Evolutionary conservation across 2,113 vertebrate species (phyloP), one percentile per base, ranked within the genome.

Genomic region (Chinchilla lanigera): DNA sequence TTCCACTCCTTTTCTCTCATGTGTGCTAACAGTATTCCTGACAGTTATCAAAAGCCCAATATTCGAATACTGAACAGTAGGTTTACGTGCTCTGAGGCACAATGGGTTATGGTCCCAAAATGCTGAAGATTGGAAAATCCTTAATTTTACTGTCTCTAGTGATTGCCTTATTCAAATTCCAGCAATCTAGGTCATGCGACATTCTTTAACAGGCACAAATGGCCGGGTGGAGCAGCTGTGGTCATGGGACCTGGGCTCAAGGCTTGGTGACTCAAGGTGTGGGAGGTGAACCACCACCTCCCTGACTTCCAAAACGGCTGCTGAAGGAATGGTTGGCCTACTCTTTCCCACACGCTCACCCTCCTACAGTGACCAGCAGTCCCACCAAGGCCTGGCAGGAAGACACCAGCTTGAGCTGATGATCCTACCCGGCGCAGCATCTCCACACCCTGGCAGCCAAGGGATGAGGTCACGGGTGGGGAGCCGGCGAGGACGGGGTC

Each of bases 381-480:
- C 50, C 84, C 33, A 69, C 38, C 14, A 33, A 2, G 12, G 4
- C 8, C 54, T 41, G 75, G 88, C 26, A 77, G 44, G 22, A 93
- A 83, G 73, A 30, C 20, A 44, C 10, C 28, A 58, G 2, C 61
- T 47, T 38, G 14, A 61, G 67, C 44, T 28, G 28, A 63, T 71
- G 84, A 52, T 33, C 11, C 20, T 8, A 26, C 28, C 8, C 3
- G 20, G 20, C 41, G 47, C 80, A 22, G 30, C 52, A 58, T 47
- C 60, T 52, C 60, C 47, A 82, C 19, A 73, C n/a, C 56, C n/a
- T 58, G 61, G 19, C 1, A 75, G 41, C 60, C 41, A 75, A n/a
- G 14, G 33, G 33, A 20, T 4, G 1, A 7, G 19, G 11, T 61
- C 67, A 44, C 0, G 3, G 24, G 0, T 67, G 24, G 13, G 47